A percentile compares a stretch with the other conserved stretches of the same genome.
phyloP scores from a whole-genome alignment of 2,888 invertebrate genomes.

The Apoderus coryli region DNA sequence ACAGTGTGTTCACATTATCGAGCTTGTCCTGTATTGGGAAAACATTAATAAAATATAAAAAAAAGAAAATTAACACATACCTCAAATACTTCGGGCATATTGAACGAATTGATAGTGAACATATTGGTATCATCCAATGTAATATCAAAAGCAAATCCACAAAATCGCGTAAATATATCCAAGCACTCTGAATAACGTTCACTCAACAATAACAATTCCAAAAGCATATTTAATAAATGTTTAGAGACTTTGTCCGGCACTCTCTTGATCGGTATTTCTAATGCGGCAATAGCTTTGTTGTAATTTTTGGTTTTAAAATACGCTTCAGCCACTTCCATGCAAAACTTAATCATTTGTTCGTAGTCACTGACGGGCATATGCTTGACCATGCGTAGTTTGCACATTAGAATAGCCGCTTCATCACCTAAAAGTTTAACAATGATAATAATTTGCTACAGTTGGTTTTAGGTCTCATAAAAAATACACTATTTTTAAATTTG shows the following conservation, averaged over 20 bases:
- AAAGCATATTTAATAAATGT: constrained; percentile 69
- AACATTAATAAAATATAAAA: too few species aligned
- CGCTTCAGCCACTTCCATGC: constrained; percentile 55
- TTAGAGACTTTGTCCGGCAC: constrained; percentile 54
- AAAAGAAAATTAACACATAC: constrained; percentile 8
- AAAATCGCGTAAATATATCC: constrained; percentile 56
- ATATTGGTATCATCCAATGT: constrained; percentile 37
- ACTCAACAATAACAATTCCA: constrained; percentile 62
- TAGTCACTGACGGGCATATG: constrained; percentile 41
- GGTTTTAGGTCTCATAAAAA: too few species aligned
- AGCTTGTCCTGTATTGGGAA: too few species aligned
- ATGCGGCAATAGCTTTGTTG: constrained; percentile 56
- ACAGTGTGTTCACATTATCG: too few species aligned
- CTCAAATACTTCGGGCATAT: constrained; percentile 46
- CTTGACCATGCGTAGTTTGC: constrained; percentile 59
- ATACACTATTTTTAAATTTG: too few species aligned
- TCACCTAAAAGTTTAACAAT: constrained; percentile 29
- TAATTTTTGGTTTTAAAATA: constrained; percentile 62
- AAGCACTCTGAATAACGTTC: constrained; percentile 57
- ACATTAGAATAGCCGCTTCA: constrained; percentile 47
- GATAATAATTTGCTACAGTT: too few species aligned
- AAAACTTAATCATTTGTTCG: constrained; percentile 51
- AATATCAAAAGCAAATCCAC: constrained; percentile 52
- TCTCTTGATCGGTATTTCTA: constrained; percentile 61
- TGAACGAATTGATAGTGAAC: constrained; percentile 35